Evolutionary conservation across 2,888 invertebrate species (phyloP).

Genomic region (Listrodromus nycthemerus): DNA sequence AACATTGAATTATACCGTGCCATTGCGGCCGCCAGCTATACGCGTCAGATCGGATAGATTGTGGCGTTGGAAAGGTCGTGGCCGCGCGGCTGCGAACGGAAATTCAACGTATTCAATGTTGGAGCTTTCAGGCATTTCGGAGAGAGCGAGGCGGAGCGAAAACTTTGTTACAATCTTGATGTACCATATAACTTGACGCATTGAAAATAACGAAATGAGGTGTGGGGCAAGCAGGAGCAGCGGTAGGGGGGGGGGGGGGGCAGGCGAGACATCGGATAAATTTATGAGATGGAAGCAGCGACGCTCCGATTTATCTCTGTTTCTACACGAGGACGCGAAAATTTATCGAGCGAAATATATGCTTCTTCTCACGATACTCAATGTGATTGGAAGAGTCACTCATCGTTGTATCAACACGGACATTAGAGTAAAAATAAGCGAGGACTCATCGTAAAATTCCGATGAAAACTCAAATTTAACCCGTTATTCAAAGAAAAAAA

Average conservation of each 20-base stretch:
- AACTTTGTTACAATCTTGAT: conserved; percentile 44
- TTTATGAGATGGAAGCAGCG: conserved; percentile 17
- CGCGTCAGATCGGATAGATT: conserved; percentile 19
- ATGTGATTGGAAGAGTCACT: conserved; percentile 10
- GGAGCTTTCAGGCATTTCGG: background rate
- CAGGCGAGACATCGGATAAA: conserved; percentile 10
- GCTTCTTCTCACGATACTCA: background rate
- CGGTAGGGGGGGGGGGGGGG: background rate
- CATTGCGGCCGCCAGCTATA: background rate
- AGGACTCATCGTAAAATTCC: background rate
- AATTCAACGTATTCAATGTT: conserved; percentile 25
- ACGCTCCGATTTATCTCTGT: conserved; percentile 17
- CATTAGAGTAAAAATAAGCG: background rate
- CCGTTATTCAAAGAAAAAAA: too few species aligned
- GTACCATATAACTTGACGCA: conserved; percentile 39
- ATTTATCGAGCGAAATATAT: conserved; percentile 22
- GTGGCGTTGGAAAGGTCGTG: conserved; percentile 35
- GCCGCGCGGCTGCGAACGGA: conserved; percentile 25
- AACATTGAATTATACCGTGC: conserved; percentile 30
- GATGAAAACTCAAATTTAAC: background rate
- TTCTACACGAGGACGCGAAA: conserved; percentile 7
- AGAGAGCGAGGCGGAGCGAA: conserved; percentile 20
- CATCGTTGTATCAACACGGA: background rate
- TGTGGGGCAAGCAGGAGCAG: background rate
- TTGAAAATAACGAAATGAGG: conserved; percentile 15